Conservation (phyloP, 2,888 invertebrate genomes). For the Campoletis raptor region DNA sequence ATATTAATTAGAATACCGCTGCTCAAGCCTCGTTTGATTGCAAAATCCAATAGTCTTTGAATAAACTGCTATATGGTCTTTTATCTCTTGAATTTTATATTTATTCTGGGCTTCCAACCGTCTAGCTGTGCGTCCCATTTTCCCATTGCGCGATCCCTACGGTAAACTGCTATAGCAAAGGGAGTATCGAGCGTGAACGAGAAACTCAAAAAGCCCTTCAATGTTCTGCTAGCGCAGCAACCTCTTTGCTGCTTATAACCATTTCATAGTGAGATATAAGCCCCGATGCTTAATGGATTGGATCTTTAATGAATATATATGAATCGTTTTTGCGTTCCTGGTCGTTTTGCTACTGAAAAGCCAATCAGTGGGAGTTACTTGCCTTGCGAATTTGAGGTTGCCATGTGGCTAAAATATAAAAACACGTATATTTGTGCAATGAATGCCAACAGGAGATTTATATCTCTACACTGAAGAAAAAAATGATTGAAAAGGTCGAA, state of each 20-base stretch:
- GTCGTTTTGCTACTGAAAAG: slow-evolving; percentile 39
- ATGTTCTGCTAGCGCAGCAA: slow-evolving; percentile 18
- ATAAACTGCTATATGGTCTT: slow-evolving; percentile 1
- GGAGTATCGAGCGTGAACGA: slow-evolving; percentile 35
- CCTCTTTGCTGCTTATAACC: slow-evolving; percentile 26
- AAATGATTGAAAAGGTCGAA: too few species aligned
- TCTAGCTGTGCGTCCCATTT: slow-evolving; percentile 24
- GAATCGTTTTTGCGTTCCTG: slow-evolving; percentile 53
- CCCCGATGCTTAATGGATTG: slow-evolving; percentile 65
- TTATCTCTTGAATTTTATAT: neutral
- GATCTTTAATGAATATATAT: slow-evolving; percentile 69
- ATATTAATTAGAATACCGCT: slow-evolving; percentile 11
- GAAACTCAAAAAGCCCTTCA: slow-evolving; percentile 37
- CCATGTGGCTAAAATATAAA: slow-evolving; percentile 30
- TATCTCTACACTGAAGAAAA: too few species aligned
- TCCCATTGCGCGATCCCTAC: slow-evolving; percentile 35
- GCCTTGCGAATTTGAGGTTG: slow-evolving; percentile 47
- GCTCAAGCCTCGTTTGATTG: neutral
- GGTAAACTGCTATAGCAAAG: slow-evolving; percentile 5
- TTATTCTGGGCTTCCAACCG: neutral
- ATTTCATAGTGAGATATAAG: slow-evolving; percentile 21
- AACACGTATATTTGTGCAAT: neutral
- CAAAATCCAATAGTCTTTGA: neutral
- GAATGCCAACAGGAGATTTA: too few species aligned
- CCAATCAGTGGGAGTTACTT: slow-evolving; percentile 66